Conservation (phyloP, 2,888 invertebrate species). For the Unio pictorum region DNA sequence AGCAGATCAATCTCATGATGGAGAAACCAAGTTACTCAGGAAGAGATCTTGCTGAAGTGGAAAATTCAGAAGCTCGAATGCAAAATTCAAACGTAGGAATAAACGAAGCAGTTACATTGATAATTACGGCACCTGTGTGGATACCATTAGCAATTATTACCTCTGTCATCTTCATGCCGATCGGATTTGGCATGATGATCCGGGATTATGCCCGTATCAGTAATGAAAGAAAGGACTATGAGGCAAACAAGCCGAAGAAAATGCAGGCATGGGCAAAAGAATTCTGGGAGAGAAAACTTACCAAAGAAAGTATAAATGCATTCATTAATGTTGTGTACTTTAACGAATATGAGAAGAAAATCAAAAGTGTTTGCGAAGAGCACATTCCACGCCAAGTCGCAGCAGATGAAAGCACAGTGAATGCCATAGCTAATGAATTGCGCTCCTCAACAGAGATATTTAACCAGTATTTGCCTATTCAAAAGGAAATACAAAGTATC, state of each 20-base stretch:
- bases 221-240: conserved; percentile 19
- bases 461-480: conserved; percentile 31
- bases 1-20: conserved; percentile 30
- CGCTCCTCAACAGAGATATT: conserved; percentile 33
- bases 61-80: too few species aligned
- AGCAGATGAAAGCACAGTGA: conserved; percentile 29
- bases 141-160: conserved; percentile 40
- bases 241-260: conserved; percentile 23
- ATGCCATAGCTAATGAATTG: conserved; percentile 32
- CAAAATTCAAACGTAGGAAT: not conserved
- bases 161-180: conserved; percentile 37
- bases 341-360: conserved; percentile 20
- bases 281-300: conserved; percentile 15
- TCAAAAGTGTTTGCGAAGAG: conserved; percentile 29
- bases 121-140: conserved; percentile 42
- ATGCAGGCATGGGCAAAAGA: conserved; percentile 34
- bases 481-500: conserved; percentile 21
- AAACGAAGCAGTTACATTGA: conserved; percentile 39
- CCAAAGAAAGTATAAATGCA: conserved; percentile 14
- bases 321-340: conserved; percentile 27
- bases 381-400: conserved; percentile 39
- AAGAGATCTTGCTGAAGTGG: conserved; percentile 6
- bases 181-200: conserved; percentile 34
- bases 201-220: conserved; percentile 24
- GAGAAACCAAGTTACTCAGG: conserved; percentile 11